Percentiles rank a stretch among this genome's conserved stretches.
Evolutionary conservation across 2,888 invertebrate genomes (phyloP).

Genomic region (Octonoba sinensis): DNA sequence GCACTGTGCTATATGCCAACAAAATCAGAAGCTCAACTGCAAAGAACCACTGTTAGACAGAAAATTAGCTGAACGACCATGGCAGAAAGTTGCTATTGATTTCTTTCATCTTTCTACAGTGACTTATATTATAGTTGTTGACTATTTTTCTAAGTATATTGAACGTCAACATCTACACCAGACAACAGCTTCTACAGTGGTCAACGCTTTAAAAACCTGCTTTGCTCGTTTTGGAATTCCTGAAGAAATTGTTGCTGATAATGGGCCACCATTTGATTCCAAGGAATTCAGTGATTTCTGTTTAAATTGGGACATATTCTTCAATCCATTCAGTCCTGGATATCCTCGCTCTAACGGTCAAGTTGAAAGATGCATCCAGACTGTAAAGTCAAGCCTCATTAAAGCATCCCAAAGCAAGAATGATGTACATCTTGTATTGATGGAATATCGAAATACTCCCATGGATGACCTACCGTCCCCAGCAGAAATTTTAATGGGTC

Average conservation of each 20-base stretch:
- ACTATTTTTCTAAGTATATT: background rate
- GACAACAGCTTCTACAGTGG: background rate
- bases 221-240: background rate
- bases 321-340: background rate
- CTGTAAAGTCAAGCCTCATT: background rate
- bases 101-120: too few species aligned
- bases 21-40: too few species aligned
- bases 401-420: background rate
- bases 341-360: background rate
- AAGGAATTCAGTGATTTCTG: too few species aligned
- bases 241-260: background rate
- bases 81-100: too few species aligned
- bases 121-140: too few species aligned
- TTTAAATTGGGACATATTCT: too few species aligned
- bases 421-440: background rate
- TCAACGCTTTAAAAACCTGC: background rate
- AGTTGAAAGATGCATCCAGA: background rate
- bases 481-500: background rate
- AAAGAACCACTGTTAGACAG: too few species aligned
- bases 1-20: too few species aligned
- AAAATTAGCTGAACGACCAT: too few species aligned
- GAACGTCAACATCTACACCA: background rate
- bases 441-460: background rate
- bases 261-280: background rate
- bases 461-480: background rate